phyloP scores from a whole-genome alignment of 2,888 invertebrate species.

The Lycia hirtaria region DNA sequence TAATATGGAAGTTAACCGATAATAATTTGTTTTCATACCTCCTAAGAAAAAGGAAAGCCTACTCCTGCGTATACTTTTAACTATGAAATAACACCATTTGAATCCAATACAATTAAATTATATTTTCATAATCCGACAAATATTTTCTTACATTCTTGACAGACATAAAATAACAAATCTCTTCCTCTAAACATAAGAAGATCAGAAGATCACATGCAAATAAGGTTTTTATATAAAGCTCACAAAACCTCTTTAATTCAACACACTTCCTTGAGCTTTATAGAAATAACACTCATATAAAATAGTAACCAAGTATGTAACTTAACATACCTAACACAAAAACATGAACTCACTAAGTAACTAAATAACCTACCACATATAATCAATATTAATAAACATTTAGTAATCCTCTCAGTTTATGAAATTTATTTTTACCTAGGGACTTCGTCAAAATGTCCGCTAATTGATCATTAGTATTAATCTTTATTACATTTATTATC shows the following conservation, averaged over 20 bases:
- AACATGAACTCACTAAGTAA: background rate
- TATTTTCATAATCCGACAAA: no score
- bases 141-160: no score
- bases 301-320: background rate
- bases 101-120: no score
- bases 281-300: background rate
- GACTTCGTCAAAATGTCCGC: background rate
- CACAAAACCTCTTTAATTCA: background rate
- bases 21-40: background rate
- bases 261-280: background rate
- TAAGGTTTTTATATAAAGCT: no score
- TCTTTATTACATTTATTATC: no score
- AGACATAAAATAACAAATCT: no score
- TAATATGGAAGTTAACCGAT: background rate
- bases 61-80: no score
- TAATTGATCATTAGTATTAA: background rate
- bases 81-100: no score
- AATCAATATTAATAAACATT: background rate
- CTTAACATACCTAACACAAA: background rate
- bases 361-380: background rate
- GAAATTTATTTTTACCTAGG: background rate
- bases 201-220: no score
- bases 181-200: no score
- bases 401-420: background rate
- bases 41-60: no score